Percentiles rank a stretch among this genome's conserved stretches.
phyloP scores from a whole-genome alignment of 2,113 vertebrate species.

The Haplochromis vanheusdeni region DNA sequence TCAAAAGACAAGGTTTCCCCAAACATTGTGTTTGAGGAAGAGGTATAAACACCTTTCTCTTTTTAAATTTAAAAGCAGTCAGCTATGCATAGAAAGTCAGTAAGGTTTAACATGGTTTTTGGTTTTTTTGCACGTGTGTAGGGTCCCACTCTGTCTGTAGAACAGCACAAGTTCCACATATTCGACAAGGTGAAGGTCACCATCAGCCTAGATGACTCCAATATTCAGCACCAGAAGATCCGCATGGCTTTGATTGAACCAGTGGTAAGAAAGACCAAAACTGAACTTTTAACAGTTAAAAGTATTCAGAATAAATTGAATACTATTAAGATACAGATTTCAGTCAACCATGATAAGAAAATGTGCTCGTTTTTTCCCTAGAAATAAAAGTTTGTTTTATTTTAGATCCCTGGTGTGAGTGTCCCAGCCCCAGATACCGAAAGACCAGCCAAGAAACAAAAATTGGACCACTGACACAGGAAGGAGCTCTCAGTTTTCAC shows the following conservation, averaged over 20 bases:
- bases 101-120: neutral
- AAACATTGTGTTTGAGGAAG: slow-evolving; percentile 78
- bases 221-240: slow-evolving; percentile 97
- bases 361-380: neutral
- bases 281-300: neutral
- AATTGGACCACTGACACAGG: slow-evolving; percentile 68
- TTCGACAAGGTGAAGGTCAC: slow-evolving; percentile 95
- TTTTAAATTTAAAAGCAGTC: neutral
- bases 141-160: slow-evolving; percentile 82
- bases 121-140: slow-evolving; percentile 25
- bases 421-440: slow-evolving; percentile 51
- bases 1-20: slow-evolving; percentile 79
- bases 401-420: slow-evolving; percentile 78
- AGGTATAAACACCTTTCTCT: slow-evolving; percentile 68
- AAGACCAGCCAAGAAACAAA: slow-evolving; percentile 82
- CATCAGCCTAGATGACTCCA: slow-evolving; percentile 87
- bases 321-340: neutral
- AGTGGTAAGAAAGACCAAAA: slow-evolving; percentile 73
- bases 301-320: neutral
- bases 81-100: neutral
- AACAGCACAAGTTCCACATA: slow-evolving; percentile 79
- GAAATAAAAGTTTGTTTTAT: neutral
- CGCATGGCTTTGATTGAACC: slow-evolving; percentile 89
- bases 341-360: neutral
- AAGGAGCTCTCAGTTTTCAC: neutral